These are phyloP conservation scores for Drosophila hamatofila DNA, from an alignment of 2,888 invertebrate species.

Conservation along the genomic window DNA sequence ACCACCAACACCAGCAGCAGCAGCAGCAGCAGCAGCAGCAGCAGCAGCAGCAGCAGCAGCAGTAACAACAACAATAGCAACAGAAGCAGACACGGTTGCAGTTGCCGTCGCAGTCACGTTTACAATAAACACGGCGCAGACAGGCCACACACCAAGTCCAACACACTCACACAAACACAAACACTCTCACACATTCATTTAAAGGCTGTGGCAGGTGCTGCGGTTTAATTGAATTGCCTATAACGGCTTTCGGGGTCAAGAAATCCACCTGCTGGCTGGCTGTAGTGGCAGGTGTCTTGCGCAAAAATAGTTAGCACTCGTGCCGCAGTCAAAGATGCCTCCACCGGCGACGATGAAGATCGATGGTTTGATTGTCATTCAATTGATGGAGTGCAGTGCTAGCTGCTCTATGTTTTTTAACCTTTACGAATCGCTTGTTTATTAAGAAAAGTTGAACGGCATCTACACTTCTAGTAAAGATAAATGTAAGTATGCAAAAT, in stretches of 20 bases:
- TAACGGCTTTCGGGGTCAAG: constrained; percentile 3
- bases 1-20: constrained; percentile 53
- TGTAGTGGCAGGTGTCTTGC: constrained; percentile 23
- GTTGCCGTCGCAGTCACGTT: constrained; percentile 69
- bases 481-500: no score
- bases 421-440: background rate
- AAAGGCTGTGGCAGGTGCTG: constrained; percentile 50
- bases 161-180: constrained; percentile 23
- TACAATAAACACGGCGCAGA: constrained; percentile 66
- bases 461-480: background rate
- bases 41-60: constrained; percentile 8
- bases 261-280: constrained; percentile 22
- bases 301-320: constrained; percentile 32
- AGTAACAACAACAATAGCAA: constrained; percentile 43
- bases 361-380: constrained; percentile 48
- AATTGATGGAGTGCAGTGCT: constrained; percentile 28
- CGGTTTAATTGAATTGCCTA: constrained; percentile 74
- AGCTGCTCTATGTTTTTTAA: background rate
- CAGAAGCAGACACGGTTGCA: constrained; percentile 58
- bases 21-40: constrained; percentile 43
- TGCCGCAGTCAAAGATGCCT: constrained; percentile 47
- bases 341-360: constrained; percentile 56
- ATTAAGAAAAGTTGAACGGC: background rate
- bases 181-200: constrained; percentile 11
- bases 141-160: constrained; percentile 23